Base-by-base conservation (phyloP, 2,888 invertebrate genomes). In the Pemphredon lugubris region DNA sequence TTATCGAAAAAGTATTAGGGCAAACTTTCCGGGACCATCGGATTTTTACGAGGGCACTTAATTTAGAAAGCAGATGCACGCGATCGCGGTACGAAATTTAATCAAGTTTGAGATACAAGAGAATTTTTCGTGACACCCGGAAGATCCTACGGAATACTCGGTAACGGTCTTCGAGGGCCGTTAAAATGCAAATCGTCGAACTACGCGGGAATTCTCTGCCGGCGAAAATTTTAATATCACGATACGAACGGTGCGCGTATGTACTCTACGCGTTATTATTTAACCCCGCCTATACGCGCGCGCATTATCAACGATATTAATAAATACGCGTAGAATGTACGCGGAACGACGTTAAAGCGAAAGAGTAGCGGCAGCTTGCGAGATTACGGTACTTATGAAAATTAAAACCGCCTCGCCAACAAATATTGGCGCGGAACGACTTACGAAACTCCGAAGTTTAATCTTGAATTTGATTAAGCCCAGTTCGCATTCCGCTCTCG, bases 301-400 rank as follows among this genome's bases (percentile, higher is more conserved):
- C 40, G 40, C 53, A 53, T 65, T 67, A 67, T 67, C 44, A 55
- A 59, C 54, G 59, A 69, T 68, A 58, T 57, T 63, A 63, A 58
- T 37, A 58, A 68, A 51, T 53, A 50, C 21, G 39, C 30, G 32
- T 16, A 45, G 11, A 13, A 14, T 9, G 23, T 42, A 26, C 48
- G 16, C 26, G 6, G 48, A n/a, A 51, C 30, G n/a, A 34, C 9
- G 45, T n/a, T 6, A 65, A 23, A 40, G 32, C 18, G 47, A 32
- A 42, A 54, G 47, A 51, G 42, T 20, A 55, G 42, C 58, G 32
- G 30, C 32, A 48, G 45, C 42, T 72, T 55, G 67, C 69, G 77
- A 77, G 75, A 83, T 84, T 82, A 81, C 84, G 75, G 80, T 85
- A 84, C 87, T 88, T 88, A 87, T 87, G 87, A 84, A 87, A 88